Evolutionary conservation across 2,113 vertebrate species (phyloP), one percentile per base, ranked within the genome.

Genomic region (Esox niger): DNA sequence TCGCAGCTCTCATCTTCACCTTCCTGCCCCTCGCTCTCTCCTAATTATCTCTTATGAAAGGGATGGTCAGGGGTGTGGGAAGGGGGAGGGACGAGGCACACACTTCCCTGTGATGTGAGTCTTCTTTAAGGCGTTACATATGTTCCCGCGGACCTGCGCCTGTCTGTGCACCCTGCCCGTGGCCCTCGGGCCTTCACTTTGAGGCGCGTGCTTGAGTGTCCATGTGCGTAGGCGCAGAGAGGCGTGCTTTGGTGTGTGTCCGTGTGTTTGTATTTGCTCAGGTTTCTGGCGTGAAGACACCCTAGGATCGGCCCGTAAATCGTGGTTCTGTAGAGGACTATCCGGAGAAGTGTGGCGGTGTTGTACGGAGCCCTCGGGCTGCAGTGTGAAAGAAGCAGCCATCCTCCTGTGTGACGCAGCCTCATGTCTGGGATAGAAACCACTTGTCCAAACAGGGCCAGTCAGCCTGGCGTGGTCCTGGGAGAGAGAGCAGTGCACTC

Each of bases 401-500:
- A 55, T 80, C 69, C 64, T 70, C 62, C 61, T 38, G 75, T 70
- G 74, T 60, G 43, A 78, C n/a, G n/a, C n/a, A 69, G 71, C 68
- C 70, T 82, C 71, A 58, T 79, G 78, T 43, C 60, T 8, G 23
- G 76, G 74, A 92, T 92, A 69, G 76, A 86, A 90, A 91, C 89
- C 91, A 92, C 82, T 91, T 92, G 90, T 92, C 88, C 81, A 90
- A 90, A 91, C 88, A 75, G 70, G 91, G 91, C 88, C 81, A 90
- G 90, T 90, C 88, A 75, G 71, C 80, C 77, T 73, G 74, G 63
- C 69, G 67, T 66, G 73, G 83, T 81, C 79, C 11, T 17, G 4
- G 30, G 29, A n/a, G 57, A 17, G 7, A 76, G 78, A 71, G 69
- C 54, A 82, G 79, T 71, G 75, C 72, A 82, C 38, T 78, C 81